A percentile compares a stretch with the other conserved stretches of the same genome.
Evolutionary conservation across 2,888 invertebrate species (phyloP).

Genomic region (Tortrix viridana): DNA sequence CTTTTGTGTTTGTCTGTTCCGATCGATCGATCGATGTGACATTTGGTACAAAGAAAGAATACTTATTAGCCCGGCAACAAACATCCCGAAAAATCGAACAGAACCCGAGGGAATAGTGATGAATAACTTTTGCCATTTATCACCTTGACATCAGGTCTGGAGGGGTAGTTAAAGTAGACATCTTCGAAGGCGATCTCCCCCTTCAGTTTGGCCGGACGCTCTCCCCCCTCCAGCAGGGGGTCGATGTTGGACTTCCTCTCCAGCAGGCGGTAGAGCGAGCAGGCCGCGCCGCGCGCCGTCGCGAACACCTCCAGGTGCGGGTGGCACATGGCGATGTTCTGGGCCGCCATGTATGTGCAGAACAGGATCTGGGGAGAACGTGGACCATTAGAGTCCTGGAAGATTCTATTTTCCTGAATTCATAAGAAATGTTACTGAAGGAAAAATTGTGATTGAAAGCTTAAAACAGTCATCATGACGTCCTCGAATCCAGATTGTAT

Average conservation of each 20-base stretch:
- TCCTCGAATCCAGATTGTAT: no score
- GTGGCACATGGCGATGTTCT: constrained; percentile 89
- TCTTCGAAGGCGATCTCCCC: constrained; percentile 89
- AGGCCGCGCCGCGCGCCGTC: constrained; percentile 89
- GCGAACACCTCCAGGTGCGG: constrained; percentile 91
- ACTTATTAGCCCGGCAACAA: no score
- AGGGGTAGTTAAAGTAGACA: constrained; percentile 91
- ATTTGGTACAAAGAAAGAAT: no score
- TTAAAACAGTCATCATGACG: no score
- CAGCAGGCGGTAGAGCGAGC: constrained; percentile 87
- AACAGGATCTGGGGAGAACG: constrained; percentile 85
- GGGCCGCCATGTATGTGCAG: constrained; percentile 89
- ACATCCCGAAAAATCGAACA: no score
- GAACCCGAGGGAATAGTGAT: no score
- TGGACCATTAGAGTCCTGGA: no score
- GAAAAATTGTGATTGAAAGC: no score
- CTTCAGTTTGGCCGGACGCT: constrained; percentile 78
- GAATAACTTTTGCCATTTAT: no score
- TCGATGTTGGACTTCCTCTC: constrained; percentile 79
- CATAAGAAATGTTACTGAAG: no score
- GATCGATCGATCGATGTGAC: no score
- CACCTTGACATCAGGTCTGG: constrained; percentile 88
- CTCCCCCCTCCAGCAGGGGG: constrained; percentile 62
- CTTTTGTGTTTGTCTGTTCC: no score
- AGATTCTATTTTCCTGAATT: not conserved